Conservation (phyloP, 1,140 invertebrate species). For the Ditylenchus dipsaci region DNA sequence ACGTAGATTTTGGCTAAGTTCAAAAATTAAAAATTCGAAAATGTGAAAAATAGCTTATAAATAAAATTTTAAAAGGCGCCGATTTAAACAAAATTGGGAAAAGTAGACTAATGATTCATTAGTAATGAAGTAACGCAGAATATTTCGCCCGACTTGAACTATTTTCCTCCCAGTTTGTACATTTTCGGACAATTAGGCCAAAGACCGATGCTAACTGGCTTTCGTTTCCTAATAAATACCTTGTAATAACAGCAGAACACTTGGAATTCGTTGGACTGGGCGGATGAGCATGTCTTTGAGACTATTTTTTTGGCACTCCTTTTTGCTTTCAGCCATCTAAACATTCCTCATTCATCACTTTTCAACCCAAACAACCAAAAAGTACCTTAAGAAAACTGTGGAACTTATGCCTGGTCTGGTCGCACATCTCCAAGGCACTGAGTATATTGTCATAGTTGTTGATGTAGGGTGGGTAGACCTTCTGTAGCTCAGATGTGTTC, state of each 20-base stretch:
- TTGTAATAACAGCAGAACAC: constrained; percentile 38
- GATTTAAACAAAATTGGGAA: too few relatives aligned
- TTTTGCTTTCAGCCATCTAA: constrained; percentile 17
- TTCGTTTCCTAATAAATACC: constrained; percentile 10
- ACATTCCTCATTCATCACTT: too few relatives aligned
- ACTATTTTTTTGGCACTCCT: constrained; percentile 29
- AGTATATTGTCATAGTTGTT: constrained; percentile 31
- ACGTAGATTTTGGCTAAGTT: too few relatives aligned
- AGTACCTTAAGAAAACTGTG: constrained; percentile 25
- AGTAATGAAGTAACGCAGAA: too few relatives aligned
- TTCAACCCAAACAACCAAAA: neutral
- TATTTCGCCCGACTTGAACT: too few relatives aligned
- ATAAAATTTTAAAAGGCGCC: too few relatives aligned
- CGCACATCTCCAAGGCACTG: constrained; percentile 17
- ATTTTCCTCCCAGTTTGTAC: too few relatives aligned
- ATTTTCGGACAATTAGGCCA: too few relatives aligned
- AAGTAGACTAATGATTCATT: too few relatives aligned
- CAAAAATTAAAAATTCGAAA: too few relatives aligned
- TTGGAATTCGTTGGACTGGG: constrained; percentile 36
- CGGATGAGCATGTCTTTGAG: constrained; percentile 35
- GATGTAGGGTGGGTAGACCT: constrained; percentile 35
- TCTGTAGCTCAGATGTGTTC: neutral
- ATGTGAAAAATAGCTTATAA: too few relatives aligned
- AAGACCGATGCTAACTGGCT: too few relatives aligned
- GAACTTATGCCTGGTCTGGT: constrained; percentile 22